Evolutionary conservation across 2,113 vertebrate genomes (phyloP).

Genomic region (Xiphophorus hellerii): DNA sequence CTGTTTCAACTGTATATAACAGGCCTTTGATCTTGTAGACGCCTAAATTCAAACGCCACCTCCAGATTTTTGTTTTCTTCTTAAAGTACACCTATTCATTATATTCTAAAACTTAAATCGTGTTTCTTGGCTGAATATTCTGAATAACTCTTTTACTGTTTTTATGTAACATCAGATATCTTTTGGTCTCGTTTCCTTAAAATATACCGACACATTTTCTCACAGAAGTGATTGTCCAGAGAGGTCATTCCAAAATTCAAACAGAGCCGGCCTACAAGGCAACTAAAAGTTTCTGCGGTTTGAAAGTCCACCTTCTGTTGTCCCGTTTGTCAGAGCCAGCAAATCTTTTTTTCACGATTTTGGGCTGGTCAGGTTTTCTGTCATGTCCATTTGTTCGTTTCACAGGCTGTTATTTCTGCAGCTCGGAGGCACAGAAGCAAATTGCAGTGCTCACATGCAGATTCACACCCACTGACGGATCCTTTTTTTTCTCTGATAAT

Average conservation of each 20-base stretch:
- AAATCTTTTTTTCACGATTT: neutral
- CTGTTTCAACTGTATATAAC: neutral
- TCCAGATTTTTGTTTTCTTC: slow-evolving; percentile 7
- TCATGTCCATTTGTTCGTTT: neutral
- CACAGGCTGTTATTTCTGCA: slow-evolving; percentile 26
- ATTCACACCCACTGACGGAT: slow-evolving; percentile 45
- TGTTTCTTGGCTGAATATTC: neutral
- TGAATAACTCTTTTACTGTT: too few species aligned
- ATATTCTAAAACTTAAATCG: neutral
- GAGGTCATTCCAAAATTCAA: neutral
- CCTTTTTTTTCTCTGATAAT: slow-evolving; percentile 22
- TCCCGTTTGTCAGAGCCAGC: slow-evolving; percentile 26
- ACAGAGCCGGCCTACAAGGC: neutral
- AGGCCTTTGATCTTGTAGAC: slow-evolving; percentile 7
- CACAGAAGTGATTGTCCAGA: neutral
- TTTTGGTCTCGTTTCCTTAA: neutral
- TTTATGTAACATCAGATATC: neutral
- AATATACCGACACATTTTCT: neutral
- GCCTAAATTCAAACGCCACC: slow-evolving; percentile 4
- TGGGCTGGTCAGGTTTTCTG: neutral
- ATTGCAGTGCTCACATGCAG: slow-evolving; percentile 19
- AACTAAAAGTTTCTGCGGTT: neutral
- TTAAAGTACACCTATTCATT: neutral
- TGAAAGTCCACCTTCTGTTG: slow-evolving; percentile 15
- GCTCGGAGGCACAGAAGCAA: neutral